phyloP scores from a whole-genome alignment of 2,888 invertebrate species.

The Gandaritis pyraliata region DNA sequence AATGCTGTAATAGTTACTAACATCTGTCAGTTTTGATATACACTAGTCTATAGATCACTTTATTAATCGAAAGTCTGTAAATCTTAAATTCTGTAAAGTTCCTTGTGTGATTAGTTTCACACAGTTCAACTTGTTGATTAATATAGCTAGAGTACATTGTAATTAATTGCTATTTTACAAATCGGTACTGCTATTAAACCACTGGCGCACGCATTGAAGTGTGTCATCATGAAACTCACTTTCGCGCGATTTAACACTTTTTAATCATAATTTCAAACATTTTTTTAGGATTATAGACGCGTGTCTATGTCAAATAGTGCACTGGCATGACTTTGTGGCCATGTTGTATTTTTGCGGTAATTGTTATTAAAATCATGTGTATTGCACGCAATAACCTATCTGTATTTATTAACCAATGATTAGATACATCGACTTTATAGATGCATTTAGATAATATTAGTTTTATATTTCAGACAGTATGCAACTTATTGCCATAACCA shows the following conservation, averaged over 20 bases:
- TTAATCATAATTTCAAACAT: conserved; percentile 42
- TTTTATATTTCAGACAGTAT: too few species aligned
- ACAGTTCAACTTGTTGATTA: too few species aligned
- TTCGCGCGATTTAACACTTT: conserved; percentile 33
- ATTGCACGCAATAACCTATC: conserved; percentile 43
- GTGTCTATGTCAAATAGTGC: conserved; percentile 41
- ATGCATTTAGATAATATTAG: neutral
- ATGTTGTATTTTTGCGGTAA: conserved; percentile 32
- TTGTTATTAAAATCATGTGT: conserved; percentile 19
- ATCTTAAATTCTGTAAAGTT: too few species aligned
- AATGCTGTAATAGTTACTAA: too few species aligned
- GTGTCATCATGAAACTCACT: conserved; percentile 45
- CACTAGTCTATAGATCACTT: too few species aligned
- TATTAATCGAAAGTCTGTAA: too few species aligned
- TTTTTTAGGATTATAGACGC: conserved; percentile 42
- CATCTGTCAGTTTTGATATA: too few species aligned
- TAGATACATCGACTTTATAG: conserved; percentile 15
- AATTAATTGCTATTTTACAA: too few species aligned
- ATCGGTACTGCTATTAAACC: neutral
- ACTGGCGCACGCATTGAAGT: conserved; percentile 38
- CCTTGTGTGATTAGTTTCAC: too few species aligned
- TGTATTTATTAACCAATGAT: conserved; percentile 32
- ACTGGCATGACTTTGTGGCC: conserved; percentile 37
- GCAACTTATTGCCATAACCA: too few species aligned
- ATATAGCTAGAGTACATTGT: too few species aligned